Evolutionary conservation across 2,888 invertebrate species (phyloP).

Genomic region (Drosophila crucigera): DNA sequence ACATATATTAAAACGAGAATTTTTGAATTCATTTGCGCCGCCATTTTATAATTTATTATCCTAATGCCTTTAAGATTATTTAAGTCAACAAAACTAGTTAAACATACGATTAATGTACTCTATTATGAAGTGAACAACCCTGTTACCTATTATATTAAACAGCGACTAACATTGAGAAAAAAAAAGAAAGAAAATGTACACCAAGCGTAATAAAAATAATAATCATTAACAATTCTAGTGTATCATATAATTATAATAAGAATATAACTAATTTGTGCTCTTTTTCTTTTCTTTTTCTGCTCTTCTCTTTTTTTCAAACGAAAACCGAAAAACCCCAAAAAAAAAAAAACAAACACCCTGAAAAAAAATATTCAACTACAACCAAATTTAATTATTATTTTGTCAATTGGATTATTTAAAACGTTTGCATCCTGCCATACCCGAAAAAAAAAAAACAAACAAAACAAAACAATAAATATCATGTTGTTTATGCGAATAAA

Average conservation of each 20-base stretch:
- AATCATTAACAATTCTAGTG: constrained; percentile 71
- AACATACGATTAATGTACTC: constrained; percentile 49
- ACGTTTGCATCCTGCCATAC: constrained; percentile 78
- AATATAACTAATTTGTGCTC: constrained; percentile 82
- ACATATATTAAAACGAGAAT: constrained; percentile 17
- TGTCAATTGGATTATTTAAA: constrained; percentile 63
- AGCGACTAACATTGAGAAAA: constrained; percentile 53
- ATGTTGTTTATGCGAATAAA: constrained; percentile 49
- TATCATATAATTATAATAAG: constrained; percentile 67
- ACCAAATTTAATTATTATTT: constrained; percentile 52
- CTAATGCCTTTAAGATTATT: constrained; percentile 55
- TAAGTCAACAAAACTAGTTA: constrained; percentile 59
- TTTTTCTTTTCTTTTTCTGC: constrained; percentile 83
- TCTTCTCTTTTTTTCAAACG: constrained; percentile 80
- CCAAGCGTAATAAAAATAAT: constrained; percentile 55
- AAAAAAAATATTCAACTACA: constrained; percentile 44
- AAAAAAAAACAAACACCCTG: constrained; percentile 17
- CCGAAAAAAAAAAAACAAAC: constrained; percentile 17
- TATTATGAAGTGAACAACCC: constrained; percentile 42
- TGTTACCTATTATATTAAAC: constrained; percentile 43
- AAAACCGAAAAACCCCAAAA: constrained; percentile 25
- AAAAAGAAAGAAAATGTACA: constrained; percentile 22
- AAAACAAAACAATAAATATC: constrained; percentile 31
- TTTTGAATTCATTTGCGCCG: constrained; percentile 67
- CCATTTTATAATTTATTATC: constrained; percentile 63